Evolutionary conservation across 2,888 invertebrate genomes (phyloP).

Genomic region (Teleogryllus oceanicus): DNA sequence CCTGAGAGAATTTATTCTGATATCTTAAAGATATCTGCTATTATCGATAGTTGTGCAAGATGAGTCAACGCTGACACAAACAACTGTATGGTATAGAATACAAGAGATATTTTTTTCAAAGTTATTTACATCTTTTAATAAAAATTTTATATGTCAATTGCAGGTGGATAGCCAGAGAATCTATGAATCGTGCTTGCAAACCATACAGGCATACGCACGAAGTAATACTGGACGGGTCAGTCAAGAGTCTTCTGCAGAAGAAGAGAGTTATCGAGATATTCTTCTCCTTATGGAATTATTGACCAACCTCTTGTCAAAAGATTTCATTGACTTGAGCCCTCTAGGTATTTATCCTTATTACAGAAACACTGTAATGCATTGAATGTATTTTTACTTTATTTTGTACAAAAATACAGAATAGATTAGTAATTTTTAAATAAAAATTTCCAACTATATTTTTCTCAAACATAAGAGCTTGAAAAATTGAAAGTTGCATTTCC

Average conservation of each 20-base stretch:
- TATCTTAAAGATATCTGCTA: background rate
- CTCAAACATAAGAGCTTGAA: no score
- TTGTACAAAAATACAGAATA: no score
- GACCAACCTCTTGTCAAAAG: slow-evolving; percentile 56
- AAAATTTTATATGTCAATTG: slow-evolving; percentile 44
- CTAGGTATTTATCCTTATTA: slow-evolving; percentile 31
- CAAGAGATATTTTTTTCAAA: background rate
- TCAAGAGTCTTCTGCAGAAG: slow-evolving; percentile 62
- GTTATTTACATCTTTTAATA: slow-evolving; percentile 26
- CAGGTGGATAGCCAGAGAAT: slow-evolving; percentile 61
- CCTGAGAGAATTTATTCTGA: background rate
- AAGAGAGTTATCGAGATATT: slow-evolving; percentile 72
- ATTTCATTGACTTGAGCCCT: slow-evolving; percentile 53
- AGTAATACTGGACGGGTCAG: slow-evolving; percentile 63
- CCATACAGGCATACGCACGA: slow-evolving; percentile 66
- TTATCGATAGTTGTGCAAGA: background rate
- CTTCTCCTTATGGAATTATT: slow-evolving; percentile 75
- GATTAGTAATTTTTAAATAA: no score
- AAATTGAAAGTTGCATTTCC: no score
- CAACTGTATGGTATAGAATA: background rate
- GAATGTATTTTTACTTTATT: no score
- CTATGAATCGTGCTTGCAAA: slow-evolving; percentile 63
- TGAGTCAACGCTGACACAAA: background rate
- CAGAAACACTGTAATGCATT: no score
- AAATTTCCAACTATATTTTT: no score